phyloP scores from a whole-genome alignment of 2,888 invertebrate genomes.

The Hyposoter didymator region DNA sequence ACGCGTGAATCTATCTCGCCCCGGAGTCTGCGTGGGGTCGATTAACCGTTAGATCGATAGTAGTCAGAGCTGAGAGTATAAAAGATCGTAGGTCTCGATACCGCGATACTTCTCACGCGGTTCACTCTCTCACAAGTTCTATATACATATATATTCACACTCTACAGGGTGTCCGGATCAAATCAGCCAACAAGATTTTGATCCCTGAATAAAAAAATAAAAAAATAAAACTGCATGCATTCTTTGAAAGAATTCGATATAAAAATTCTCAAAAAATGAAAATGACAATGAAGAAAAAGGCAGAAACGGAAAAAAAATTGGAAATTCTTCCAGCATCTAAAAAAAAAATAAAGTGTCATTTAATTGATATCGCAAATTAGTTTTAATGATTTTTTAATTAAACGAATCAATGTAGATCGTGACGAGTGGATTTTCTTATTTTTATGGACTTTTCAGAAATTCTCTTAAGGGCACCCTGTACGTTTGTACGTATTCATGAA shows the following conservation, averaged over 20 bases:
- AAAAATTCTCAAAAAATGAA: not conserved
- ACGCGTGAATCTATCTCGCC: constrained; percentile 67
- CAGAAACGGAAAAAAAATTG: not conserved
- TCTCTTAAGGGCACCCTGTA: not conserved
- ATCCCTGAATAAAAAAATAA: not conserved
- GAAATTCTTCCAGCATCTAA: not conserved
- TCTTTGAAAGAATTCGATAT: not conserved
- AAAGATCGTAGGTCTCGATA: constrained; percentile 67
- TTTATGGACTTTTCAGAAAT: not conserved
- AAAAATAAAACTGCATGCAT: not conserved
- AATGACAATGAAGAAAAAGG: not conserved
- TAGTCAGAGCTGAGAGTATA: constrained; percentile 53
- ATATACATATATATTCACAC: not conserved
- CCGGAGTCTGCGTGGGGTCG: constrained; percentile 68
- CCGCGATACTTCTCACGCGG: constrained; percentile 68
- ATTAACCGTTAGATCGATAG: constrained; percentile 69
- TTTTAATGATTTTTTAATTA: not conserved
- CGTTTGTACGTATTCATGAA: not conserved
- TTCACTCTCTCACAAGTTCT: constrained; percentile 35
- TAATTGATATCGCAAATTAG: not conserved
- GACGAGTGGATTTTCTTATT: not conserved
- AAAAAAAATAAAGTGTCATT: not conserved
- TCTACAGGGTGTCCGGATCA: not conserved
- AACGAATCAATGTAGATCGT: not conserved
- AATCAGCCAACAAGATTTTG: not conserved